Conservation (phyloP, 2,888 invertebrate species). For the Neoaliturus tenellus region DNA sequence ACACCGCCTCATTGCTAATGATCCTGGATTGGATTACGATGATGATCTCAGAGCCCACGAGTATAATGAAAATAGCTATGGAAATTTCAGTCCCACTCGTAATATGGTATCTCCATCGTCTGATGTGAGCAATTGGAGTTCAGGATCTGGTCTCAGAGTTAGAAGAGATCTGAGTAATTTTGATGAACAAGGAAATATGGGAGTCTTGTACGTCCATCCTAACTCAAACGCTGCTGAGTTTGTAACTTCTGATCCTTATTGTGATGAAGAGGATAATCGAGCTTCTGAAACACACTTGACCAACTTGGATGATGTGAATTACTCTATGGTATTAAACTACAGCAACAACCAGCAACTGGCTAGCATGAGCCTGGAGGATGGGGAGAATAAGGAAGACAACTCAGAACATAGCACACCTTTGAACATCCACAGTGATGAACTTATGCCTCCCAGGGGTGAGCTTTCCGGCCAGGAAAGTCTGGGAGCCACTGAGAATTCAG, state of each 20-base stretch:
- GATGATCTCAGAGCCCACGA: constrained; percentile 35
- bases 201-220: constrained; percentile 21
- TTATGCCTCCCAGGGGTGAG: constrained; percentile 92
- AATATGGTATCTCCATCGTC: constrained; percentile 45
- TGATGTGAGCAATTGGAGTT: constrained; percentile 49
- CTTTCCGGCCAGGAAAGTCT: constrained; percentile 92
- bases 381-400: constrained; percentile 63
- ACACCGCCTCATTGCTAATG: constrained; percentile 56
- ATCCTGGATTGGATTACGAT: constrained; percentile 52
- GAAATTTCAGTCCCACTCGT: constrained; percentile 19
- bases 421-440: constrained; percentile 89
- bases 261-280: background rate
- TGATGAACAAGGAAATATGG: constrained; percentile 18
- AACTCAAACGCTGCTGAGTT: constrained; percentile 30
- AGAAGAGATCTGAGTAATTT: constrained; percentile 46
- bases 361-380: constrained; percentile 38
- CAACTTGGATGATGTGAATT: constrained; percentile 15
- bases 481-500: constrained; percentile 86
- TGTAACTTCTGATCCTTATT: constrained; percentile 31
- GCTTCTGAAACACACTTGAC: constrained; percentile 3
- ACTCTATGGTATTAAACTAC: constrained; percentile 37
- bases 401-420: constrained; percentile 70
- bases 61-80: constrained; percentile 33
- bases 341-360: constrained; percentile 13
- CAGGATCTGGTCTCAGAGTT: constrained; percentile 40